phyloP scores from a whole-genome alignment of 2,888 invertebrate genomes.

The Acanthacorydalis orientalis region DNA sequence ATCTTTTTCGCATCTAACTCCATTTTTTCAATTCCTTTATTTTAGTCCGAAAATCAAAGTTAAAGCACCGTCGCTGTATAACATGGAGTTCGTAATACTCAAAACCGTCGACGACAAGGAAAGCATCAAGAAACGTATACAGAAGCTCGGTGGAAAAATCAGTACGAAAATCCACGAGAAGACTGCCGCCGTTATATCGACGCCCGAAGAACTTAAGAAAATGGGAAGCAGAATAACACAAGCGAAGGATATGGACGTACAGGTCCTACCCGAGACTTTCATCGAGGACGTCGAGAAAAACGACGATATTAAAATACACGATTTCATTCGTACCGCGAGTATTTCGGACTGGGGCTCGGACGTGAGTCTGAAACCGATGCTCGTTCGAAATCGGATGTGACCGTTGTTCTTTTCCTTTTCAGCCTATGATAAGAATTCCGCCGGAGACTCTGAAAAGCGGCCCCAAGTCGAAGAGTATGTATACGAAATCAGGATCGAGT shows the following conservation, averaged over 20 bases:
- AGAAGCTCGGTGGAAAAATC: conserved; percentile 60
- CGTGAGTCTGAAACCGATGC: conserved; percentile 28
- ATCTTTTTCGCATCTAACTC: no score
- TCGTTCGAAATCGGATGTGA: conserved; percentile 16
- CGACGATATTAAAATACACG: conserved; percentile 42
- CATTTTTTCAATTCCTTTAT: no score
- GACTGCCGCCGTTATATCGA: conserved; percentile 61
- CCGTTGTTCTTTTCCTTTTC: conserved; percentile 2
- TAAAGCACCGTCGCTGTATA: conserved; percentile 51
- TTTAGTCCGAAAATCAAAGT: conserved; percentile 45
- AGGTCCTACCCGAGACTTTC: conserved; percentile 65
- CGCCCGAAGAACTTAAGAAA: conserved; percentile 46
- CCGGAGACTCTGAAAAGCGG: conserved; percentile 9
- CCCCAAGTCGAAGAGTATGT: conserved; percentile 20
- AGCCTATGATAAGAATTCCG: conserved; percentile 18
- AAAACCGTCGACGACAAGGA: conserved; percentile 37
- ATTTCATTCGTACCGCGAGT: conserved; percentile 50
- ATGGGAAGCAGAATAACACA: conserved; percentile 45
- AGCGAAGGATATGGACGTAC: conserved; percentile 50
- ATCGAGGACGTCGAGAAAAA: conserved; percentile 46
- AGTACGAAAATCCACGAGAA: conserved; percentile 42
- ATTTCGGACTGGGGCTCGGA: conserved; percentile 76
- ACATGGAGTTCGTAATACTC: conserved; percentile 55
- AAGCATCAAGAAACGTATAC: conserved; percentile 48
- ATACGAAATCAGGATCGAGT: conserved; percentile 33